Evolutionary conservation across 2,113 vertebrate genomes (phyloP).

Genomic region (Andinoacara biseriatus): DNA sequence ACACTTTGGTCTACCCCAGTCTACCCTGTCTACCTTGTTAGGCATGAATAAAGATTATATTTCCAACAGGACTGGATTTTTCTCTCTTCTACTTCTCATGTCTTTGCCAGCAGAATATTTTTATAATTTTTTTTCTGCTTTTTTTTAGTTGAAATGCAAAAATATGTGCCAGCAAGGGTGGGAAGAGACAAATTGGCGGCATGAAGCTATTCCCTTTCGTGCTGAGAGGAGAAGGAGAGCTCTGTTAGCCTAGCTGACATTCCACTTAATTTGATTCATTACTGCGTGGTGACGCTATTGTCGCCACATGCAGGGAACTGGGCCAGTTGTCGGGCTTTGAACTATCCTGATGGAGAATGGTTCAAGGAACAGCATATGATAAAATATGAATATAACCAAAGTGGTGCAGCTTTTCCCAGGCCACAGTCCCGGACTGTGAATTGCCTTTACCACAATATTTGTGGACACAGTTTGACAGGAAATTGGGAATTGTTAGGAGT

Average conservation of each 20-base stretch:
- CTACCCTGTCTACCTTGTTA: constrained; percentile 11
- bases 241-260: constrained; percentile 74
- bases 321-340: constrained; percentile 60
- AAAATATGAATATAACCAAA: constrained; percentile 24
- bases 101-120: constrained; percentile 42
- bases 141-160: constrained; percentile 53
- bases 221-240: constrained; percentile 66
- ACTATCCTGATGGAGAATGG: constrained; percentile 53
- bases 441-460: constrained; percentile 39
- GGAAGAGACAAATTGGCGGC: constrained; percentile 70
- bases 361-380: constrained; percentile 20
- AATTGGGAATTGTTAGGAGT: constrained; percentile 21
- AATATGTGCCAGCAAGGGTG: constrained; percentile 52
- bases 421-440: constrained; percentile 15
- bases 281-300: constrained; percentile 63
- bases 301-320: constrained; percentile 69
- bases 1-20: background rate
- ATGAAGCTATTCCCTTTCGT: constrained; percentile 70
- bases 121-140: background rate
- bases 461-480: constrained; percentile 20
- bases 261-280: constrained; percentile 81
- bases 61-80: constrained; percentile 46
- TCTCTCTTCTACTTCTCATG: constrained; percentile 7
- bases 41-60: constrained; percentile 8
- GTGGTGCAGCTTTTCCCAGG: background rate